Percentiles rank a stretch among this genome's conserved stretches.
phyloP scores from a whole-genome alignment of 2,797 vertebrate genomes.

The Acanthis flammea region DNA sequence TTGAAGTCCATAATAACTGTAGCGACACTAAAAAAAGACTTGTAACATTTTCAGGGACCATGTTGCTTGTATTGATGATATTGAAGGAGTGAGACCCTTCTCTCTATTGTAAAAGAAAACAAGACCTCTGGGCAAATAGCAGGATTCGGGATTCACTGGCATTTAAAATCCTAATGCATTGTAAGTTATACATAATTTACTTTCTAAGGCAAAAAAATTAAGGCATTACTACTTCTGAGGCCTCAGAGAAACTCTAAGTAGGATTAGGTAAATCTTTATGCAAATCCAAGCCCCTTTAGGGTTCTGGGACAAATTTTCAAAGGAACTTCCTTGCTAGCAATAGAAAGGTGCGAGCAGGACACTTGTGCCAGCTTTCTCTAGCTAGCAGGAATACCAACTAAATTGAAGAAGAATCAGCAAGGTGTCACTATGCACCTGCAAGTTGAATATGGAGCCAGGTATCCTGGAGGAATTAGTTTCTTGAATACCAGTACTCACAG shows the following conservation, averaged over 20 bases:
- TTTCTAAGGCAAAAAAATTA: not conserved
- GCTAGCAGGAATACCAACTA: not conserved
- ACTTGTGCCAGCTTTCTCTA: not conserved
- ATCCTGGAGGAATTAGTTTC: not conserved
- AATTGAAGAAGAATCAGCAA: not conserved
- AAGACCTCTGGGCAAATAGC: not conserved
- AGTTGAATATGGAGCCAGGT: not conserved
- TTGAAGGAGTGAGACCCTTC: not conserved
- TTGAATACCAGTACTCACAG: not conserved
- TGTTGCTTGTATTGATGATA: not conserved
- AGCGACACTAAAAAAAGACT: not conserved
- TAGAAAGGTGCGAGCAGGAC: not conserved
- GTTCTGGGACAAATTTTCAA: not conserved
- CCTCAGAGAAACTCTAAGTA: not conserved
- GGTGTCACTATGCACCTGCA: not conserved
- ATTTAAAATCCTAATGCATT: not conserved
- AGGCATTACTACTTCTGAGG: not conserved
- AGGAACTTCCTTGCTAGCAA: not conserved
- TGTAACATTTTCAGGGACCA: not conserved
- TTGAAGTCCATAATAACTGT: not conserved
- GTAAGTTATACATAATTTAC: not conserved
- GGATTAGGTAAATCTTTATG: not conserved
- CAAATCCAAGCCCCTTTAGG: not conserved
- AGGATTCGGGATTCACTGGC: not conserved
- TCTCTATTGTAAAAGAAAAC: not conserved